A percentile compares a stretch with the other conserved stretches of the same genome.
Conservation (phyloP, 2,113 vertebrate species). For the Pandion haliaetus region DNA sequence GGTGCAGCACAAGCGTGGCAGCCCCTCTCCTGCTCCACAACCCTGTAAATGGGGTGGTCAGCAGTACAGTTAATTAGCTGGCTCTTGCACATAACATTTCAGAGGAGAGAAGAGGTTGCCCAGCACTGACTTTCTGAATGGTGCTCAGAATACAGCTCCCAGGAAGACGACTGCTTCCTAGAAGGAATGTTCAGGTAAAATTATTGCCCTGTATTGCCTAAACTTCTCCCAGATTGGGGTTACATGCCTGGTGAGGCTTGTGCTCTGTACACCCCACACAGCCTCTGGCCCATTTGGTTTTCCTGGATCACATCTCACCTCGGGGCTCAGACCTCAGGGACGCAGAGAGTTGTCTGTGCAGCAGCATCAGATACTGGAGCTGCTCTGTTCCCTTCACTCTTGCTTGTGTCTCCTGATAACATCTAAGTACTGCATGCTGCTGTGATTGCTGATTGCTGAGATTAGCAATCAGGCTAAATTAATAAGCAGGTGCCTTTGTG, state of each 20-base stretch:
- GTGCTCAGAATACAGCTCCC: background rate
- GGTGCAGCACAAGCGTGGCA: background rate
- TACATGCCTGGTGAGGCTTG: background rate
- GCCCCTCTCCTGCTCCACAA: background rate
- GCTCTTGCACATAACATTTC: background rate
- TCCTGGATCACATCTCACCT: background rate
- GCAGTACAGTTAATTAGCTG: background rate
- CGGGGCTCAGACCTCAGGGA: background rate
- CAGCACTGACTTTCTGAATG: background rate
- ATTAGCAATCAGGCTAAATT: background rate
- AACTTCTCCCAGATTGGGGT: background rate
- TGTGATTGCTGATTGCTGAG: background rate
- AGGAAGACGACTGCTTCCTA: background rate
- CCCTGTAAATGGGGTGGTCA: background rate
- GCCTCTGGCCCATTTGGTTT: background rate
- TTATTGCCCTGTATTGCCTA: background rate
- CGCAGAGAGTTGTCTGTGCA: background rate
- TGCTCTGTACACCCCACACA: background rate
- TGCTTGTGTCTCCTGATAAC: background rate
- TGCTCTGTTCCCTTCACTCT: background rate
- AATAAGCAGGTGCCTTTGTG: slow-evolving; percentile 12
- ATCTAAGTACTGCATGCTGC: background rate
- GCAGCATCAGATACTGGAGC: background rate
- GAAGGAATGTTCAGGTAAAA: background rate
- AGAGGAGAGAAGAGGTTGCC: background rate